Percentiles rank a stretch among this genome's conserved stretches.
These are phyloP conservation scores for Cardiocondyla obscurior DNA, from an alignment of 1,140 invertebrate species.

Conservation along the genomic window DNA sequence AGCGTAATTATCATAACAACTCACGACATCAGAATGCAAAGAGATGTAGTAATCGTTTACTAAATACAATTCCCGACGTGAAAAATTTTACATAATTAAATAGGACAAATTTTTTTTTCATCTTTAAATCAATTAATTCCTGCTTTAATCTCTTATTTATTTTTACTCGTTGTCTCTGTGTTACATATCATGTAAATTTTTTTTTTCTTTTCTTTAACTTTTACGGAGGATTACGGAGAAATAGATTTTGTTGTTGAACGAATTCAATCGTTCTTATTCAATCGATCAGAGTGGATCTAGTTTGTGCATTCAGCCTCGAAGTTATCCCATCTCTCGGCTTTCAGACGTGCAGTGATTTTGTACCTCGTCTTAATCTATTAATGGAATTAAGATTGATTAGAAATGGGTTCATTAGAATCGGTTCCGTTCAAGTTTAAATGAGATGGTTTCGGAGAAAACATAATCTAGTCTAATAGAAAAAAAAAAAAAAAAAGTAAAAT, in stretches of 20 bases:
- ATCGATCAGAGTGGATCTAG: not conserved
- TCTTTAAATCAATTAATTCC: not conserved
- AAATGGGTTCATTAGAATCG: not conserved
- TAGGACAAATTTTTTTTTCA: not conserved
- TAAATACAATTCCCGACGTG: not conserved
- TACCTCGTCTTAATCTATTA: conserved; percentile 35
- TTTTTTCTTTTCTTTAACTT: no score
- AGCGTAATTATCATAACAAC: conserved; percentile 20
- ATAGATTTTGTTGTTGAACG: not conserved
- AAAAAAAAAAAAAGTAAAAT: no score
- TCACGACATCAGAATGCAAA: not conserved
- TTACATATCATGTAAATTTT: not conserved
- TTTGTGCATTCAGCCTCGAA: conserved; percentile 11
- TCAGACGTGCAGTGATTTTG: conserved; percentile 3
- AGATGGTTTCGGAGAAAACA: not conserved
- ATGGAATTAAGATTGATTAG: conserved; percentile 32
- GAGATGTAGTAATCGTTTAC: not conserved
- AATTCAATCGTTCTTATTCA: not conserved
- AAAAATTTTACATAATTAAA: not conserved
- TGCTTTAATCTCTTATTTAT: not conserved
- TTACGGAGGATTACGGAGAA: no score
- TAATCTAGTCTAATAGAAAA: no score
- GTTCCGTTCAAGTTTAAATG: conserved; percentile 24
- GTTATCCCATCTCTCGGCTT: conserved; percentile 8
- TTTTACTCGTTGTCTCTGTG: not conserved